phyloP scores from a whole-genome alignment of 2,888 invertebrate genomes.

The Cheilosia pagana region DNA sequence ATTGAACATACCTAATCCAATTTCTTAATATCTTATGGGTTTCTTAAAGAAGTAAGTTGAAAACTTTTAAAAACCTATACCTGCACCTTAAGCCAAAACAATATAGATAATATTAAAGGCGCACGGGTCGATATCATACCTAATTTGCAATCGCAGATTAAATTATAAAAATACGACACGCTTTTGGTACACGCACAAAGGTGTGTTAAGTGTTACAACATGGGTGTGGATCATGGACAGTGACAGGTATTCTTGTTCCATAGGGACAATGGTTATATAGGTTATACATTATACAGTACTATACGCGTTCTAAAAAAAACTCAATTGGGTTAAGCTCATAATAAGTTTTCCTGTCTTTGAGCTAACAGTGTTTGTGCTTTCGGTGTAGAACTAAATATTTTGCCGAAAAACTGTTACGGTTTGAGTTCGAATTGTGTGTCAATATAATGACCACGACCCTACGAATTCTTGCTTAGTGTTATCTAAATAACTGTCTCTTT shows the following conservation, averaged over 20 bases:
- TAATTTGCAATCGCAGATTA: slow-evolving; percentile 69
- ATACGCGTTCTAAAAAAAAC: slow-evolving; percentile 2
- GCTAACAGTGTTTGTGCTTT: too few species aligned
- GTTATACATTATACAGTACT: slow-evolving; percentile 16
- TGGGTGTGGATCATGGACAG: slow-evolving; percentile 61
- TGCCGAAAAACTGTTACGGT: too few species aligned
- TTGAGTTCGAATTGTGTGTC: too few species aligned
- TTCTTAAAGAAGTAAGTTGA: too few species aligned
- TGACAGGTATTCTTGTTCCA: slow-evolving; percentile 51
- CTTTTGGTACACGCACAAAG: slow-evolving; percentile 45
- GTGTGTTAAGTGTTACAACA: slow-evolving; percentile 49
- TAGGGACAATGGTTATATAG: slow-evolving; percentile 46
- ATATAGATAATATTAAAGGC: background rate
- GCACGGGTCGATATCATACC: slow-evolving; percentile 54
- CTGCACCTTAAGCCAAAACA: too few species aligned
- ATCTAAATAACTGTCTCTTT: background rate
- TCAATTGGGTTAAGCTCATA: too few species aligned
- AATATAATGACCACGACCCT: too few species aligned
- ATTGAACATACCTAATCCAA: too few species aligned
- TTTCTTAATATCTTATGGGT: too few species aligned
- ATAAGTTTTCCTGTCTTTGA: too few species aligned
- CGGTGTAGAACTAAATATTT: too few species aligned
- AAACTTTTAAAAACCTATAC: background rate
- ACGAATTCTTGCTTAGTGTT: too few species aligned
- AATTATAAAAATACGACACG: slow-evolving; percentile 71